These are phyloP conservation scores for Chromis chromis DNA, from an alignment of 2,797 vertebrate genomes.

Conservation along the genomic window DNA sequence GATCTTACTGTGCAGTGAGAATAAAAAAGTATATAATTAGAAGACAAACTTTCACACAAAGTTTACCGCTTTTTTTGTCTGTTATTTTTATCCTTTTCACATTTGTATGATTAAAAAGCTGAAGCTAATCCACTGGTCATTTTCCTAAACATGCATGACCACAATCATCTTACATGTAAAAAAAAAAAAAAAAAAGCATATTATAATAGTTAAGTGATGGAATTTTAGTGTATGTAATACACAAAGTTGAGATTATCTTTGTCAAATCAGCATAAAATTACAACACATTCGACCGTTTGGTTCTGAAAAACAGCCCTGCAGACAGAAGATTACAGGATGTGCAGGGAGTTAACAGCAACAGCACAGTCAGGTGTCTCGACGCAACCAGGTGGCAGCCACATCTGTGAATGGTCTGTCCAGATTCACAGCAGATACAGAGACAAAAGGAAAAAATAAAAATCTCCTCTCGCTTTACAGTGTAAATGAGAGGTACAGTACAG, in stretches of 20 bases:
- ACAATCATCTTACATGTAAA: neutral
- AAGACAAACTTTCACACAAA: neutral
- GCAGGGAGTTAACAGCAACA: constrained; percentile 14
- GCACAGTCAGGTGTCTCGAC: constrained; percentile 43
- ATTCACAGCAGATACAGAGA: constrained; percentile 22
- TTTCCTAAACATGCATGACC: neutral
- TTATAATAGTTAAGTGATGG: too few species aligned
- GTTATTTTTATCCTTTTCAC: neutral
- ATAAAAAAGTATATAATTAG: too few species aligned
- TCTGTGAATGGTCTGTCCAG: constrained; percentile 40
- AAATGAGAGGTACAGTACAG: constrained; percentile 17
- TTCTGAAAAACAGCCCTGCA: neutral
- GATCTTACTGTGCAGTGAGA: too few species aligned
- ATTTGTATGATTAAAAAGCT: neutral
- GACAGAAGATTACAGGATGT: neutral
- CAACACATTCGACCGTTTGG: neutral
- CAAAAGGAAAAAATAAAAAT: neutral
- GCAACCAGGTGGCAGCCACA: constrained; percentile 49
- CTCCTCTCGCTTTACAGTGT: constrained; percentile 21
- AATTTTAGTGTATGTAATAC: neutral
- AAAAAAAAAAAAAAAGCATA: neutral
- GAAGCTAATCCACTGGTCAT: neutral
- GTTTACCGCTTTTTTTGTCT: neutral
- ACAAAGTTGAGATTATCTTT: neutral
- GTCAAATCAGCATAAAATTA: neutral